Evolutionary conservation across 2,797 vertebrate species (phyloP), one percentile per base, ranked within the genome.

Genomic region (Protonibea diacanthus): DNA sequence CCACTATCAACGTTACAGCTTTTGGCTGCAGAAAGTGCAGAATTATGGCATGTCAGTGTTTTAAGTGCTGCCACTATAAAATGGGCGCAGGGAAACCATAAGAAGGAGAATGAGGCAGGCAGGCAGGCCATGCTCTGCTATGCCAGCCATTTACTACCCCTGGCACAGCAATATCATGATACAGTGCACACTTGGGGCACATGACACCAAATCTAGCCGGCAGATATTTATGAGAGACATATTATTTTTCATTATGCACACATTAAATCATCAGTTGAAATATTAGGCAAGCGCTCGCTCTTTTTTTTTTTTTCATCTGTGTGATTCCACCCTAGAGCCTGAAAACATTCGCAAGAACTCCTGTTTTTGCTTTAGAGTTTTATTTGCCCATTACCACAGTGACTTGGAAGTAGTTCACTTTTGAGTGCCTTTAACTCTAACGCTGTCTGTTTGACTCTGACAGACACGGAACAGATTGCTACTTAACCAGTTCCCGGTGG

Each of bases 181-280:
- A 74, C 86, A 86, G 52, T 74, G 86, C 85, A 78, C 90, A 82
- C 88, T 86, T 8, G 74, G 80, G 88, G 58, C 78, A 20, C 85
- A 72, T 71, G 87, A 85, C 88, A 84, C 63, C 81, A 75, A 75
- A 83, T 81, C 81, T 74, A 71, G 67, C 81, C 87, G 4, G 77
- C 72, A 76, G 81, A 90, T 92, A 87, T 93, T 92, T 91, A 92
- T 76, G 81, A 84, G 76, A 77, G 79, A 83, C 78, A 71, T 88
- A 89, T 93, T 90, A 88, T 85, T 92, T 93, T 89, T 91, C 85
- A 92, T 92, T 92, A 91, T 84, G 85, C 88, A 86, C 81, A 80
- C 78, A 74, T 89, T 92, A 92, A 92, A 92, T 92, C 88, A 89
- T 84, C 76, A 60, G 73, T 65, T 88, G 71, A 87, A 87, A 89